Evolutionary conservation across 2,888 invertebrate species (phyloP).

Genomic region (Lasioglossum vierecki): DNA sequence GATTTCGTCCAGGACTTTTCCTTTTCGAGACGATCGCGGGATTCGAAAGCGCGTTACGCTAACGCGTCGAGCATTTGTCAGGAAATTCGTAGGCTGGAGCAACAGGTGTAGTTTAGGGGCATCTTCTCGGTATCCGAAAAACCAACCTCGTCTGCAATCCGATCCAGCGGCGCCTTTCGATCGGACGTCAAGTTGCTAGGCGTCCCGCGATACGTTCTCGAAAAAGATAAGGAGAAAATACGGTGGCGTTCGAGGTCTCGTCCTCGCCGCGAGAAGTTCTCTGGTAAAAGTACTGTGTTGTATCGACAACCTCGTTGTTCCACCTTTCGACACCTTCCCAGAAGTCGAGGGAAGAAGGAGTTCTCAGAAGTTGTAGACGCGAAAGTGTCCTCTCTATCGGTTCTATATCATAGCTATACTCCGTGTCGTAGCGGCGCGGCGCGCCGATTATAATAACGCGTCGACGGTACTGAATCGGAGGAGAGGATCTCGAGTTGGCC

Average conservation of each 20-base stretch:
- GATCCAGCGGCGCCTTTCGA: constrained; percentile 37
- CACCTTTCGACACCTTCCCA: neutral
- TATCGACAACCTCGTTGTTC: neutral
- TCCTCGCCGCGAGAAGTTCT: neutral
- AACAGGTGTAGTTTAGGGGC: constrained; percentile 70
- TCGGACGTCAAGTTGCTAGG: constrained; percentile 21
- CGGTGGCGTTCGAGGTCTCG: neutral
- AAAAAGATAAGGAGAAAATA: neutral
- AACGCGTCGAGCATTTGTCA: constrained; percentile 62
- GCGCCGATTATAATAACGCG: constrained; percentile 38
- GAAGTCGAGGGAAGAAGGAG: neutral
- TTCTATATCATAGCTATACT: neutral
- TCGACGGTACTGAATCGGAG: constrained; percentile 21
- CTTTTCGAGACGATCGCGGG: constrained; percentile 39
- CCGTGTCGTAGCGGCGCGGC: neutral
- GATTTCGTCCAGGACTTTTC: neutral
- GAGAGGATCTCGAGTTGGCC: constrained; percentile 31
- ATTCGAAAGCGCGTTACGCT: constrained; percentile 56
- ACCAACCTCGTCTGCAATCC: constrained; percentile 41
- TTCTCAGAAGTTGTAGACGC: neutral
- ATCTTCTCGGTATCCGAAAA: constrained; percentile 65
- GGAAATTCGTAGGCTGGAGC: constrained; percentile 67
- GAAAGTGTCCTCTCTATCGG: neutral
- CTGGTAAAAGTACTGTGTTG: neutral
- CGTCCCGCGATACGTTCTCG: neutral